Conservation (phyloP, 2,888 invertebrate genomes). For the Drosophila prolongata region DNA sequence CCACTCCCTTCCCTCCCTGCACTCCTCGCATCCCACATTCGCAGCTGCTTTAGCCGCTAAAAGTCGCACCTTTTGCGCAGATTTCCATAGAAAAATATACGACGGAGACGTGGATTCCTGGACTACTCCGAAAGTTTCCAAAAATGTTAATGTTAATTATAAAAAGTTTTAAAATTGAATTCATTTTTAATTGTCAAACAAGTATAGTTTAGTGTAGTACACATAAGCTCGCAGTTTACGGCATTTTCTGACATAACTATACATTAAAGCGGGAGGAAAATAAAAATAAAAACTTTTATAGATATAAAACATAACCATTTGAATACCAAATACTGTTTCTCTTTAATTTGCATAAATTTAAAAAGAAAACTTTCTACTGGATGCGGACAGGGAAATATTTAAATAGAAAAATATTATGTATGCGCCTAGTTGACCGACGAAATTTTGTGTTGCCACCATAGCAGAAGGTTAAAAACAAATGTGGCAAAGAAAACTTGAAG, state of each 20-base stretch:
- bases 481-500: too few species aligned
- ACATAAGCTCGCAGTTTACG: too few species aligned
- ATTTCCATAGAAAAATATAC: slow-evolving; percentile 21
- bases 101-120: background rate
- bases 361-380: background rate
- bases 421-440: background rate
- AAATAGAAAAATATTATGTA: background rate
- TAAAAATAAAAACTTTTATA: background rate
- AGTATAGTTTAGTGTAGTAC: background rate
- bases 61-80: slow-evolving; percentile 35
- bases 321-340: background rate
- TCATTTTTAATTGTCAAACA: background rate
- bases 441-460: background rate
- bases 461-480: background rate
- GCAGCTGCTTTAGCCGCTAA: slow-evolving; percentile 9
- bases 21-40: background rate
- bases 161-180: too few species aligned
- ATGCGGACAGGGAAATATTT: background rate
- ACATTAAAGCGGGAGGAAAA: too few species aligned
- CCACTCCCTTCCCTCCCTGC: background rate
- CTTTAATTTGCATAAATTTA: background rate
- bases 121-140: slow-evolving; percentile 1
- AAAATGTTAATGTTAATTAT: background rate
- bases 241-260: too few species aligned
- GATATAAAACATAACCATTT: background rate